Percentiles rank a stretch among this genome's conserved stretches.
These are phyloP conservation scores for Cotesia glomerata DNA, from an alignment of 1,140 invertebrate species.

Conservation along the genomic window DNA sequence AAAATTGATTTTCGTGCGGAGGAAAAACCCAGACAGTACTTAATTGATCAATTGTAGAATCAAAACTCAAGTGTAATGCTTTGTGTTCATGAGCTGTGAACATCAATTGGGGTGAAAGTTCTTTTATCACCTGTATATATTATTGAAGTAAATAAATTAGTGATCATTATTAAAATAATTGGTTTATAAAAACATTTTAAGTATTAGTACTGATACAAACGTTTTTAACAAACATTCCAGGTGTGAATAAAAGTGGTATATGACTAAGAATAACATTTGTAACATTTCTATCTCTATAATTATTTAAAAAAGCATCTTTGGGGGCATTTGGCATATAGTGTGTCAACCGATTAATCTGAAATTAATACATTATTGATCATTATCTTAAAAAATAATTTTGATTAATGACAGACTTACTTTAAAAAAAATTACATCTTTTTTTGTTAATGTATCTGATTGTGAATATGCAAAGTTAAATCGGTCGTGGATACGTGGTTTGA, in stretches of 20 bases:
- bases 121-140: slow-evolving; percentile 67
- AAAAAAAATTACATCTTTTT: slow-evolving; percentile 67
- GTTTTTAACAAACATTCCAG: slow-evolving; percentile 69
- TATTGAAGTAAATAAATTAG: slow-evolving; percentile 29
- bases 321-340: slow-evolving; percentile 58
- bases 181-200: slow-evolving; percentile 3
- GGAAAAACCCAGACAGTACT: slow-evolving; percentile 59
- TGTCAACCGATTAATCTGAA: slow-evolving; percentile 76
- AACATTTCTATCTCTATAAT: slow-evolving; percentile 64
- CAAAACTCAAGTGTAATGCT: slow-evolving; percentile 66
- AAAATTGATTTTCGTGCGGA: slow-evolving; percentile 60
- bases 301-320: slow-evolving; percentile 66
- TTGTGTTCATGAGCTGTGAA: slow-evolving; percentile 87
- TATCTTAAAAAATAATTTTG: not conserved
- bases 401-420: slow-evolving; percentile 57
- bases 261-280: slow-evolving; percentile 76
- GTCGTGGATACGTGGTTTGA: slow-evolving; percentile 74
- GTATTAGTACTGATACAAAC: slow-evolving; percentile 50
- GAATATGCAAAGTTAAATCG: slow-evolving; percentile 81
- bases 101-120: slow-evolving; percentile 77
- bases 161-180: slow-evolving; percentile 13
- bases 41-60: slow-evolving; percentile 58
- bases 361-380: slow-evolving; percentile 35
- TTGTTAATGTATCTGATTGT: slow-evolving; percentile 69
- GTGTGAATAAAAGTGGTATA: slow-evolving; percentile 70